A percentile compares a stretch with the other conserved stretches of the same genome.
Conservation (phyloP, 2,797 vertebrate species). For the Melanotaenia nigrans region DNA sequence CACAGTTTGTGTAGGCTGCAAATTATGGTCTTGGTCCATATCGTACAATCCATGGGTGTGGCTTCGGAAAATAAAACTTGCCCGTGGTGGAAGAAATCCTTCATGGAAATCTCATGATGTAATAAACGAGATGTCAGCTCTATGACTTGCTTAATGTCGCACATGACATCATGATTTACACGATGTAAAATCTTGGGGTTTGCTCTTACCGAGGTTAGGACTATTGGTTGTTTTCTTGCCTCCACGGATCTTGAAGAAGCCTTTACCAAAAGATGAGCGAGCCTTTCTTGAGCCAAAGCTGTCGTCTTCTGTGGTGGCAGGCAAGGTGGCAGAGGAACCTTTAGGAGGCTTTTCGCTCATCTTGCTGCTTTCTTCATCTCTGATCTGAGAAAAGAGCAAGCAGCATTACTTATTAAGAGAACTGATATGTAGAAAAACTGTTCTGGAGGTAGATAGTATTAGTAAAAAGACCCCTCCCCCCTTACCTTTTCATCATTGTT, state of each 20-base stretch:
- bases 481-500: slow-evolving; percentile 81
- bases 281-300: slow-evolving; percentile 91
- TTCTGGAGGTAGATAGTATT: not conserved
- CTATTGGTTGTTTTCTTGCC: slow-evolving; percentile 91
- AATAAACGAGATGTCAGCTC: slow-evolving; percentile 17
- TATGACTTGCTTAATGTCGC: not conserved
- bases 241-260: slow-evolving; percentile 95
- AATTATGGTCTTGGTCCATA: slow-evolving; percentile 66
- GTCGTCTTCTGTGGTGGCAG: slow-evolving; percentile 81
- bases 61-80: slow-evolving; percentile 46
- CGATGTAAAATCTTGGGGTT: not conserved
- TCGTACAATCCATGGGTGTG: slow-evolving; percentile 62
- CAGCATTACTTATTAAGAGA: slow-evolving; percentile 4
- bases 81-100: slow-evolving; percentile 26
- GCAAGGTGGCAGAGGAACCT: slow-evolving; percentile 73
- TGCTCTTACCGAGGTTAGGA: slow-evolving; percentile 92
- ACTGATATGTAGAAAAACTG: not conserved
- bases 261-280: slow-evolving; percentile 94
- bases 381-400: slow-evolving; percentile 73
- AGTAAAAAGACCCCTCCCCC: too few species aligned
- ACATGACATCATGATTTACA: slow-evolving; percentile 1
- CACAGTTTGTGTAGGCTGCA: slow-evolving; percentile 65
- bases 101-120: slow-evolving; percentile 20
- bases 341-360: slow-evolving; percentile 85
- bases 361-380: slow-evolving; percentile 73